Evolutionary conservation across 2,797 vertebrate species (phyloP).

Genomic region (Remorina albescens): DNA sequence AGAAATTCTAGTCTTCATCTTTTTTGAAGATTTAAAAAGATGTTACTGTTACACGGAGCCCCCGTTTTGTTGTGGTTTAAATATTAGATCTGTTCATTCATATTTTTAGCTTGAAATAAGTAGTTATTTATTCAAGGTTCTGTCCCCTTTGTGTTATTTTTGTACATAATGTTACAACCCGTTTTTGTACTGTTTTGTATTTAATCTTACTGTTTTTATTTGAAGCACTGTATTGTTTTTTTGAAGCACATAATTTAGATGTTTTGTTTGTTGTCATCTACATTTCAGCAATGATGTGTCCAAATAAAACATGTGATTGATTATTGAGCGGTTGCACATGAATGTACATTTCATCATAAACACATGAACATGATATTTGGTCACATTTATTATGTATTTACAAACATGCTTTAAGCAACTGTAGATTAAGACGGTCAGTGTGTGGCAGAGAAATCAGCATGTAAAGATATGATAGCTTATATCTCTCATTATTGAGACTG

Average conservation of each 20-base stretch:
- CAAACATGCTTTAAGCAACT: conserved; percentile 2
- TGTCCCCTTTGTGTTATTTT: conserved; percentile 46
- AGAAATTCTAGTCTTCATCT: conserved; percentile 6
- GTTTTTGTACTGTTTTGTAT: conserved; percentile 16
- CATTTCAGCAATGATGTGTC: conserved; percentile 57
- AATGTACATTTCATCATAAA: conserved; percentile 55
- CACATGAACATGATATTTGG: neutral
- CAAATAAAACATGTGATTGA: conserved; percentile 22
- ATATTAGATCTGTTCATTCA: conserved; percentile 7
- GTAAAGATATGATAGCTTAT: conserved; percentile 58
- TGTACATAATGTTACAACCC: conserved; percentile 22
- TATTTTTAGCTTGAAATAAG: conserved; percentile 5
- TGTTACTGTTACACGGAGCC: conserved; percentile 25
- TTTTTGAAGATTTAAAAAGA: neutral
- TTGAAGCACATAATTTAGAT: conserved; percentile 8
- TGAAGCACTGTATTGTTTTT: conserved; percentile 37
- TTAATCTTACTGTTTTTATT: conserved; percentile 36
- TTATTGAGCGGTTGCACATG: conserved; percentile 21
- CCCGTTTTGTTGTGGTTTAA: conserved; percentile 13
- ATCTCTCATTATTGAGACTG: conserved; percentile 53
- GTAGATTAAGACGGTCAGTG: conserved; percentile 48
- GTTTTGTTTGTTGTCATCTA: conserved; percentile 34
- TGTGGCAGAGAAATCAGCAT: conserved; percentile 30
- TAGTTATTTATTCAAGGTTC: conserved; percentile 68
- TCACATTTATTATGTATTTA: conserved; percentile 21